Evolutionary conservation across 2,888 invertebrate genomes (phyloP), one percentile per base, ranked within the genome.

Genomic region (Archaeoteleia sp.): DNA sequence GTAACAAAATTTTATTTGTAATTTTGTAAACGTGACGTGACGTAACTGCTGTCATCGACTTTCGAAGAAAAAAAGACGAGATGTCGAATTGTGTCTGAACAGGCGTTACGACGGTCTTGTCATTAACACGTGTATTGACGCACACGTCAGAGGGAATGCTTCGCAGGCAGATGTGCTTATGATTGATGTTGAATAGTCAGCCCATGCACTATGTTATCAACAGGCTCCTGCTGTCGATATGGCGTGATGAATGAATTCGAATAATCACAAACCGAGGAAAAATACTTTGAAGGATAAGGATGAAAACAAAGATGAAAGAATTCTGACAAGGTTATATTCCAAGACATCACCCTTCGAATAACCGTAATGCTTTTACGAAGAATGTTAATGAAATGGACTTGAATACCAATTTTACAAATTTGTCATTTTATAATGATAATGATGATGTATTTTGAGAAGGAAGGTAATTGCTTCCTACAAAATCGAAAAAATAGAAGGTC

Each of bases 231-330:
- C 48, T 61, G 67, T 70, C 70, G 62, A 65, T 71, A 48, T 68
- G 66, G 70, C 73, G 72, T 76, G 74, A 76, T 67, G 73, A 72
- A 75, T 74, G 75, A 73, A 74, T 75, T 70, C 61, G 57, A 72
- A 73, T 74, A 72, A 68, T 68, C 65, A 57, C 49, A 34, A 23
- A 55, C 29, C 34, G 37, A 43, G 27, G 32, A 43, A 62, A 53
- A 57, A 58, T 25, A 42, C 34, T 43, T 51, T 43, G 20, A 49
- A 27, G 27, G 61, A 65, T 58, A 66, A 62, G 53, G 45, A 62
- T 27, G 53, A 55, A 54, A 61, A 67, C 29, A 46, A 43, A 15
- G 43, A 65, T 58, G 51, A 35, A 43, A 15, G 15, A 42, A 63
- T 48, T 53, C 14, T 32, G 51, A 48, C 42, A 61, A 61, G 65